Evolutionary conservation across 2,113 vertebrate genomes (phyloP).

Genomic region (Nerophis lumbriciformis): DNA sequence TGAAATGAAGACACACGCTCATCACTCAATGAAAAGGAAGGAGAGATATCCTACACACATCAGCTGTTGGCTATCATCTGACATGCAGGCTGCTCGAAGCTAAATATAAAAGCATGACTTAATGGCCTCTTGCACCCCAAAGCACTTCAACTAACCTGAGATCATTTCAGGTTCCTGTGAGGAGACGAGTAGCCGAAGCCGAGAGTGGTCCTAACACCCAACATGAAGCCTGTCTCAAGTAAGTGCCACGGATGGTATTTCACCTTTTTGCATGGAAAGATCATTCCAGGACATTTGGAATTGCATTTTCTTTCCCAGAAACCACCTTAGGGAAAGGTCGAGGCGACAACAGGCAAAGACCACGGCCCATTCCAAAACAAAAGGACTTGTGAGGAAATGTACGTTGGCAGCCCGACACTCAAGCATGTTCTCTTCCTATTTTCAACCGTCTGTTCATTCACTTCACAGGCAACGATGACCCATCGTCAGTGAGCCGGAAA

Average conservation of each 20-base stretch:
- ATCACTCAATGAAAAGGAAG: not conserved
- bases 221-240: constrained; percentile 52
- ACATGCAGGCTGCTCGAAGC: not conserved
- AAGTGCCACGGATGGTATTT: constrained; percentile 13
- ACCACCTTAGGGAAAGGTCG: constrained; percentile 29
- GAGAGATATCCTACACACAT: not conserved
- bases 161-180: constrained; percentile 63
- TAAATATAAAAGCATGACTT: not conserved
- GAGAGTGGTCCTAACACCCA: constrained; percentile 48
- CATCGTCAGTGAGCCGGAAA: constrained; percentile 67
- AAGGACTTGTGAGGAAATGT: constrained; percentile 70
- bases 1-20: too few relatives aligned
- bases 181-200: constrained; percentile 34
- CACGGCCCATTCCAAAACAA: constrained; percentile 37
- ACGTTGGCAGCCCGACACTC: not conserved
- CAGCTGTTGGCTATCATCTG: not conserved
- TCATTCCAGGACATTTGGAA: too few relatives aligned
- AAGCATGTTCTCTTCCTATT: not conserved
- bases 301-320: constrained; percentile 21
- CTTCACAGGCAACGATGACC: constrained; percentile 69
- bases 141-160: not conserved
- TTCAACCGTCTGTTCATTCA: constrained; percentile 11
- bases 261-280: not conserved
- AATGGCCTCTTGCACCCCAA: not conserved
- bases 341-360: constrained; percentile 33